Evolutionary conservation across 2,113 vertebrate genomes (phyloP), one percentile per base, ranked within the genome.

Genomic region (Anolis sagrei): DNA sequence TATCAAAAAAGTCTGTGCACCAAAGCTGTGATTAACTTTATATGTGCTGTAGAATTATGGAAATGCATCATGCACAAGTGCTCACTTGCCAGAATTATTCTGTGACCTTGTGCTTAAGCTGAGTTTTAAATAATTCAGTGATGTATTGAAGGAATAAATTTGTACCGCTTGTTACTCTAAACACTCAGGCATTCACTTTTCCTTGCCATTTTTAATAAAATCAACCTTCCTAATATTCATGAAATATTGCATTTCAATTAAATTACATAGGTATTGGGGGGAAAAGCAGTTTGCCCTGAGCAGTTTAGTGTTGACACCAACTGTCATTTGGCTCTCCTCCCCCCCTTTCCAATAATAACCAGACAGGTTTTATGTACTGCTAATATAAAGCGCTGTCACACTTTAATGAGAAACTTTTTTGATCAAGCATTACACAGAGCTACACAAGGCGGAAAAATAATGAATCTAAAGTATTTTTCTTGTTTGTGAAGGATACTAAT

Each of bases 121-220:
- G 91, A 96, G 93, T 95, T 96, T 96, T 97, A 96, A 97, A 97
- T 97, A 97, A 97, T 97, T 97, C 97, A 97, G 94, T 91, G 96
- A 95, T 95, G 92, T 95, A 94, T 93, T 91, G 92, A 95, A 95
- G 95, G 97, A 97, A 97, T 97, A 97, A 96, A 97, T 97, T 96
- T 96, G 95, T 94, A 94, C 93, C 92, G 93, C 96, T 96, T 95
- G 95, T 97, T 97, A 96, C 96, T 93, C 92, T 96, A 95, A 96
- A 97, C 93, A 96, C 93, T 94, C 95, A 95, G 91, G 93, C 94
- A 93, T 96, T 97, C 94, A 94, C 95, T 96, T 96, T 92, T 92
- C 92, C 93, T 93, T 97, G 96, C 94, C 94, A 94, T 96, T 96
- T 95, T 96, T 96, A 96, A 97, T 97, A 96, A 97, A 96, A 94